Percentiles rank a stretch among this genome's conserved stretches.
These are phyloP conservation scores for Hypomecis atomaria DNA, from an alignment of 2,888 invertebrate species.

Conservation along the genomic window DNA sequence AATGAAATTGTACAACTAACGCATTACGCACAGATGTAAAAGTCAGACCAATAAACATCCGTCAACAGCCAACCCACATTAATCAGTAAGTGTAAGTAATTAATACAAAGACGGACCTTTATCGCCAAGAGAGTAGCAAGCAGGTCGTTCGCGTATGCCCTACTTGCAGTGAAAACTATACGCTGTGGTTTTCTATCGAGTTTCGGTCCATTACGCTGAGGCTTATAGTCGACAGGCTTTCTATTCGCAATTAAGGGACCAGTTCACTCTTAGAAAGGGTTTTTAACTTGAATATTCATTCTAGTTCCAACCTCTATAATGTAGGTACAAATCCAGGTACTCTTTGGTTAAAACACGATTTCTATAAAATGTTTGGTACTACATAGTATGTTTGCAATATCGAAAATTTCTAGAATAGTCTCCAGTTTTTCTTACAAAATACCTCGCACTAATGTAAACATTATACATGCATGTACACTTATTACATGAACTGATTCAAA, in stretches of 20 bases:
- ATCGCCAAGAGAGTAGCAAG: slow-evolving; percentile 66
- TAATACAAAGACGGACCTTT: slow-evolving; percentile 54
- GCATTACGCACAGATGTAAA: background rate
- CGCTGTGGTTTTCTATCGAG: slow-evolving; percentile 76
- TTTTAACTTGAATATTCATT: slow-evolving; percentile 2
- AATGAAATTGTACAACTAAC: background rate
- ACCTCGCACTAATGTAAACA: too few relatives aligned
- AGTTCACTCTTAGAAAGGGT: slow-evolving; percentile 15
- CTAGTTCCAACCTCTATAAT: too few relatives aligned
- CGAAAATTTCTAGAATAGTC: too few relatives aligned
- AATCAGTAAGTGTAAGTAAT: slow-evolving; percentile 43
- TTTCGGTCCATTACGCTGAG: slow-evolving; percentile 71
- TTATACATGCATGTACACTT: too few relatives aligned
- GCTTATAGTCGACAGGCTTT: slow-evolving; percentile 65
- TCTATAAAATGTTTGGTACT: too few relatives aligned
- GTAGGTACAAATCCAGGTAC: too few relatives aligned
- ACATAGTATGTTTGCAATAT: too few relatives aligned
- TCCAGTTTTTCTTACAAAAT: too few relatives aligned
- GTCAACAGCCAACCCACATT: slow-evolving; percentile 22
- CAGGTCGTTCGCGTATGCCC: slow-evolving; percentile 71
- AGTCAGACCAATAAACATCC: slow-evolving; percentile 18
- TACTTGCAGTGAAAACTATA: slow-evolving; percentile 78
- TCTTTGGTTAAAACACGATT: too few relatives aligned
- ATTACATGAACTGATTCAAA: slow-evolving; percentile 21
- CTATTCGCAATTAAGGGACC: slow-evolving; percentile 61